phyloP scores from a whole-genome alignment of 2,888 invertebrate species.

The Hybos culiciformis region DNA sequence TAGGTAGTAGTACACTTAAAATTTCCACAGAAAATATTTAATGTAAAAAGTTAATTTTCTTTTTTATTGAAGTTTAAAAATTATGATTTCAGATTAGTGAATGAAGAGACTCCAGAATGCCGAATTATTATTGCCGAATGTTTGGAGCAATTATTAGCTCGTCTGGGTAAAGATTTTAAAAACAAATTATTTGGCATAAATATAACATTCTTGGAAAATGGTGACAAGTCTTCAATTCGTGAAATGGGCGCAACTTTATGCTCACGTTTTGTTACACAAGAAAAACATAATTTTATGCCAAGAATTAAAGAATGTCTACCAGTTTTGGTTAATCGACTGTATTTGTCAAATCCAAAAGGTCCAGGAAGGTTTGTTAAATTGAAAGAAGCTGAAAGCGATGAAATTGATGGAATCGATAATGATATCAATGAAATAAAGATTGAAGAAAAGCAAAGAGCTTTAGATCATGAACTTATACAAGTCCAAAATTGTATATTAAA shows the following conservation, averaged over 20 bases:
- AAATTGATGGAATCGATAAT: too few relatives aligned
- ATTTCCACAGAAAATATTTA: too few relatives aligned
- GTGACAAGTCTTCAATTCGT: constrained; percentile 51
- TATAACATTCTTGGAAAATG: constrained; percentile 51
- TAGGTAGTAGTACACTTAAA: too few relatives aligned
- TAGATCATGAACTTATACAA: constrained; percentile 64
- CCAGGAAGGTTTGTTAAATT: constrained; percentile 48
- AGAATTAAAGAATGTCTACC: constrained; percentile 48
- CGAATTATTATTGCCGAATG: constrained; percentile 58
- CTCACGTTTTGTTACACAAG: constrained; percentile 66
- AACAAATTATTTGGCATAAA: constrained; percentile 59
- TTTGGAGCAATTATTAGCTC: constrained; percentile 52
- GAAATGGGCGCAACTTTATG: constrained; percentile 65
- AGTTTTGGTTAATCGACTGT: constrained; percentile 40
- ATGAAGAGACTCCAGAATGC: constrained; percentile 67
- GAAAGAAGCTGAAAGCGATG: constrained; percentile 27
- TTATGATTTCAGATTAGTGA: too few relatives aligned
- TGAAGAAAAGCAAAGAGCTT: constrained; percentile 46
- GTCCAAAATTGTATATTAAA: constrained; percentile 56
- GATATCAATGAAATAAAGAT: constrained; percentile 17
- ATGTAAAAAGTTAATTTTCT: too few relatives aligned
- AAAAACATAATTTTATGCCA: constrained; percentile 53
- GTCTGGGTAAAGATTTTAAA: constrained; percentile 42
- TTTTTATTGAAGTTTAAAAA: too few relatives aligned
- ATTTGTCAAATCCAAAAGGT: constrained; percentile 33